Base-by-base conservation (phyloP, 1,140 invertebrate species). In the Hyles euphorbiae region DNA sequence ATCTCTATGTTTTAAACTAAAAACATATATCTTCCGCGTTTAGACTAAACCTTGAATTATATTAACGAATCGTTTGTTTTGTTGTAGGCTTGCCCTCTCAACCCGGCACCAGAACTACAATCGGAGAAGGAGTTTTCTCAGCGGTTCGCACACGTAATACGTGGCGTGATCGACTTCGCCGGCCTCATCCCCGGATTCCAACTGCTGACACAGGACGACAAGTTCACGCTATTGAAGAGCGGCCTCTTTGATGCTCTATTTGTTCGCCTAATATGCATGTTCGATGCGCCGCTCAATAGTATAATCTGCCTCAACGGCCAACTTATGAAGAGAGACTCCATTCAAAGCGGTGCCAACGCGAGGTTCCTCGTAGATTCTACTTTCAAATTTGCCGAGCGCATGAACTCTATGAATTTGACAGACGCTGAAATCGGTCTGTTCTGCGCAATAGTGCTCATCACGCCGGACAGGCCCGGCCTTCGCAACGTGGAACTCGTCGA, bases 171-270 rank as follows among this genome's bases (percentile, higher is more conserved):
- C 49, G 97, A 98, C 80, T 99, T 99, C 86, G 98, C 98, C 67
- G 98, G 98, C 81, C 94, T 96, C 66, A 97, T 99, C 68, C 98
- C 98, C 60, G 98, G 98, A 55, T 99, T 99, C 91, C 93, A 95
- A 67, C 91, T 98, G 58, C 92, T 99, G 53, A 94, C 97, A 22
- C 97, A 98, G 89, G 97, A 98, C 75, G 98, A 99, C 83, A 98
- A 99, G 90, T 97, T 99, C 69, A 98, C 97, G 56, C 91, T 99
- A 34, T 92, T 99, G 57, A 99, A 99, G 90, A 97, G 96, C 56
- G 97, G 97, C 22, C 96, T 98, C 7, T 98, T 98, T 81, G 97
- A 98, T 89, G 96, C 98, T 49, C 89, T 98, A 4, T 94, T 98
- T 62, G 96, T 98, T 73, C 93, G 97, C 55, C 89, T 98, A 56